A percentile compares a stretch with the other conserved stretches of the same genome.
These are phyloP conservation scores for Cyclopterus lumpus DNA, from an alignment of 2,797 vertebrate species.

Conservation along the genomic window DNA sequence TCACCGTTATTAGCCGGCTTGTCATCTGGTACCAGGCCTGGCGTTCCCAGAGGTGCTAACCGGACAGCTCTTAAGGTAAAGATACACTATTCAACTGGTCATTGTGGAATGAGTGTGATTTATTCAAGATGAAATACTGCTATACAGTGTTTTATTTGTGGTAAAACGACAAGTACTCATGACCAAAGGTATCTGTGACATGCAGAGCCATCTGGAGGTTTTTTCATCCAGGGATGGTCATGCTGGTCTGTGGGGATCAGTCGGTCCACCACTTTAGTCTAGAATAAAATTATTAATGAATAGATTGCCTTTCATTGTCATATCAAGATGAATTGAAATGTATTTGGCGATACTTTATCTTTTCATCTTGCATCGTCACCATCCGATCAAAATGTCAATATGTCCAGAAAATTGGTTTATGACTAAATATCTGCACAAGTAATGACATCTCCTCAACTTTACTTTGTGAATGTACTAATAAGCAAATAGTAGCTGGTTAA, in stretches of 20 bases:
- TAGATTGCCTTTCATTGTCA: not conserved
- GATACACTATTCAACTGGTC: conserved; percentile 23
- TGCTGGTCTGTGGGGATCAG: not conserved
- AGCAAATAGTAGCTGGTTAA: not conserved
- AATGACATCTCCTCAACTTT: not conserved
- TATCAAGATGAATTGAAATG: not conserved
- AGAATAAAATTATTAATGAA: not conserved
- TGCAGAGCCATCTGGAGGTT: not conserved
- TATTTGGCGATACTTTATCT: not conserved
- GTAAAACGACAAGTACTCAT: not conserved
- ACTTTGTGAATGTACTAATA: not conserved
- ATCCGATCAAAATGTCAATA: not conserved
- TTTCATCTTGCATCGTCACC: not conserved
- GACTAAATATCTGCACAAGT: not conserved
- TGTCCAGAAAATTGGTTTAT: not conserved
- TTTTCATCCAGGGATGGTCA: not conserved
- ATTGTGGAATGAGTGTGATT: not conserved
- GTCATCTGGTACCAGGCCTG: conserved; percentile 69
- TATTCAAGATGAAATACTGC: conserved; percentile 7
- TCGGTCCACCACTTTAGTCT: not conserved
- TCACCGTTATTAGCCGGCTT: conserved; percentile 74
- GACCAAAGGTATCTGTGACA: conserved; percentile 1
- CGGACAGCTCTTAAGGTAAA: conserved; percentile 33
- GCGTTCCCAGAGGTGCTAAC: conserved; percentile 40
- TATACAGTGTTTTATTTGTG: not conserved